Conservation (phyloP, 1,140 invertebrate species). For the Drepana arcuata region DNA sequence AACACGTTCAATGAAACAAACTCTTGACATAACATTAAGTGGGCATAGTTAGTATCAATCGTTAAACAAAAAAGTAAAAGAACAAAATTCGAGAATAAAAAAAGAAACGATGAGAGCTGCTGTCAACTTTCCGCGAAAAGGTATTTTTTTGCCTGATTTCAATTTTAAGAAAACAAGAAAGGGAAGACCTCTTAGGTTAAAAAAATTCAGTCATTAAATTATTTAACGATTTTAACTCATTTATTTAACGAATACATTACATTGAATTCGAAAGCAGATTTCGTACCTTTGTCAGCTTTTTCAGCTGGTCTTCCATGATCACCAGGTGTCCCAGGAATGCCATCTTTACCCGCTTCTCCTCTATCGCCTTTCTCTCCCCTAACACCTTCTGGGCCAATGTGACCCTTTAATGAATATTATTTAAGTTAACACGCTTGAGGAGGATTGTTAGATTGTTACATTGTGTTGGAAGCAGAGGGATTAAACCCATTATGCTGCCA, state of each 20-base stretch:
- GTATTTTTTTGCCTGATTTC: too few species aligned
- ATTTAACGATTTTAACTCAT: slow-evolving; percentile 1
- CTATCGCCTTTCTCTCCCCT: slow-evolving; percentile 27
- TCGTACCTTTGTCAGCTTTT: slow-evolving; percentile 29
- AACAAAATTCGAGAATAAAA: too few species aligned
- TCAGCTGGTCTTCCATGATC: slow-evolving; percentile 25
- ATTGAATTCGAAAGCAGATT: neutral
- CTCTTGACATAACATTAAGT: too few species aligned
- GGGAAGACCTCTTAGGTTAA: too few species aligned
- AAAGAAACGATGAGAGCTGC: too few species aligned
- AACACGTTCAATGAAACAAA: too few species aligned
- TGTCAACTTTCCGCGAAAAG: too few species aligned
- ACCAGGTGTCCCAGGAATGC: slow-evolving; percentile 17
- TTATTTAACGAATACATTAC: neutral
- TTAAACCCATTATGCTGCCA: neutral
- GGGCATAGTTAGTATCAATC: too few species aligned
- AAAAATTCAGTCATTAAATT: too few species aligned
- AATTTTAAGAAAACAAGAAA: too few species aligned
- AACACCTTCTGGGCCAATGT: slow-evolving; percentile 22
- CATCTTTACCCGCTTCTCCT: slow-evolving; percentile 20
- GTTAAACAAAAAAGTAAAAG: too few species aligned
- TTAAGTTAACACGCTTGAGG: neutral
- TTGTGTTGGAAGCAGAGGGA: neutral
- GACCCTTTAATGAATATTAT: slow-evolving; percentile 10
- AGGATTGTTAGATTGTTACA: neutral